These are phyloP conservation scores for Pluvialis apricaria DNA, from an alignment of 2,113 vertebrate genomes.

Conservation along the genomic window DNA sequence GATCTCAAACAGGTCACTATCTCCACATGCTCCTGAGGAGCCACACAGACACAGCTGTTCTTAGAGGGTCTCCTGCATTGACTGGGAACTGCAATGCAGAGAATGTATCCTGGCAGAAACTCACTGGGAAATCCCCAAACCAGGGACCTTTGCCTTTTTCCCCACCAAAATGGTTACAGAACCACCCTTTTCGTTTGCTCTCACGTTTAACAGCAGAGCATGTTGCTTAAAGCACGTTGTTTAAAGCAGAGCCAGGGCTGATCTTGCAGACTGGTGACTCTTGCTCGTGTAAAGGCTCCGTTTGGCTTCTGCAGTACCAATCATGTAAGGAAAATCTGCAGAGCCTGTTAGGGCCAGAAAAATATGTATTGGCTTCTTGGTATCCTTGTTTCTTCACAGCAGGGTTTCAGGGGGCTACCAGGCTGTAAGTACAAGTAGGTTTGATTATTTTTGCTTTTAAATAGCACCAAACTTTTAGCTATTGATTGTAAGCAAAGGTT, in stretches of 20 bases:
- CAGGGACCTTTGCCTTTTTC: background rate
- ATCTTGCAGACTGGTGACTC: background rate
- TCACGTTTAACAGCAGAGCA: background rate
- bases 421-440: background rate
- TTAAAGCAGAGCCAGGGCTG: no score
- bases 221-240: background rate
- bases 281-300: background rate
- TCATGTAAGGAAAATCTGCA: background rate
- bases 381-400: background rate
- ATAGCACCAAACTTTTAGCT: background rate
- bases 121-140: background rate
- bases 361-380: background rate
- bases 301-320: background rate
- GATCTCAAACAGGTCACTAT: background rate
- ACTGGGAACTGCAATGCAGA: background rate
- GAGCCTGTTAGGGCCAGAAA: background rate
- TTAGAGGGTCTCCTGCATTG: background rate
- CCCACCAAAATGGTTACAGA: background rate
- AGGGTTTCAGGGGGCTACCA: background rate
- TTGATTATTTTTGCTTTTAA: background rate
- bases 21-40: background rate
- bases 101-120: background rate
- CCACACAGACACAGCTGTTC: rapidly evolving
- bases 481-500: background rate
- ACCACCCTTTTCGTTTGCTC: background rate